Base-by-base conservation (phyloP, 2,888 invertebrate species). In the Nematopogon swammerdamellus region DNA sequence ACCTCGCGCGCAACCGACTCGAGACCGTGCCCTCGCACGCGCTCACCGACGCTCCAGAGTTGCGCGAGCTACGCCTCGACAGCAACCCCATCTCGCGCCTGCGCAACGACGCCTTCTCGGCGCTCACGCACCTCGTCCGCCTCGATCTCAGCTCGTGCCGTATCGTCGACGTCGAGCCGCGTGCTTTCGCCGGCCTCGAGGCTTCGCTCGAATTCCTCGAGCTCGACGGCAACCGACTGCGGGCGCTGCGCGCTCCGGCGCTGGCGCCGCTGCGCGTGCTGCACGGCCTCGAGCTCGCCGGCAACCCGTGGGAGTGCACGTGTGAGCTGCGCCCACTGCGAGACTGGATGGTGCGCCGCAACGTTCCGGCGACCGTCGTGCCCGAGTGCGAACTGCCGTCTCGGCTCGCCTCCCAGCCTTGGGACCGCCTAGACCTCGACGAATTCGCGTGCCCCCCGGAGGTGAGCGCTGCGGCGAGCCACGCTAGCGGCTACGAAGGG, bases 221-320 rank as follows among this genome's bases (percentile, higher is more conserved):
- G 63, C 71, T 92, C 50, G 90, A 90, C 62, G 85, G 85, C 57
- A 93, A 93, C 64, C 84, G 82, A 61, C 64, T 93, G 53, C 80
- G 82, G 47, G 84, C 86, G 52, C 80, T 91, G 14, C 80, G 82
- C 50, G 82, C 89, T 14, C 82, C 83, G 30, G 84, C 87, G 11
- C 74, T 92, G 52, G 87, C 86, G 1, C 82, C 85, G 10, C 68
- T 92, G 45, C 75, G 85, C 55, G 85, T 84, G 54, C 68, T 92
- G 48, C 88, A 90, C 61, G 90, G 89, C 14, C 70, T 92, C 53
- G 89, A 89, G 59, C 68, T 92, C 55, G 85, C 88, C n/a, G 84
- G 82, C 52, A 92, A 92, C 68, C 89, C 88, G 1, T 92, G 92
- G 91, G 88, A 91, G 65, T 92, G 92, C 65, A 87, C 89, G 44